phyloP scores from a whole-genome alignment of 1,140 invertebrate genomes.

The Drosophila oshimai region DNA sequence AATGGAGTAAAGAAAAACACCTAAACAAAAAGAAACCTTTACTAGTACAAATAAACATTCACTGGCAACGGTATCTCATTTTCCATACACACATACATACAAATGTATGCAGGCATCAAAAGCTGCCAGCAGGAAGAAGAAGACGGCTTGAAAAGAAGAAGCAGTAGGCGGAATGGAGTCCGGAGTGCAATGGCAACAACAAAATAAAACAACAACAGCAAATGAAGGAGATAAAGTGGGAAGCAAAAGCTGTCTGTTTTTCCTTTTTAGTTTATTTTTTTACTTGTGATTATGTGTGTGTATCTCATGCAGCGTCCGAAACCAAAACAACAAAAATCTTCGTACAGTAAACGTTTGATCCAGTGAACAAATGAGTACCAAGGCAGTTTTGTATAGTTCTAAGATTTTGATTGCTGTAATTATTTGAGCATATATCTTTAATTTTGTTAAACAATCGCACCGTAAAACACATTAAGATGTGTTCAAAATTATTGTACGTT shows the following conservation, averaged over 20 bases:
- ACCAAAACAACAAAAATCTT: slow-evolving; percentile 17
- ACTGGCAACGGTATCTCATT: slow-evolving; percentile 28
- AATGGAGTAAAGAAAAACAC: slow-evolving; percentile 12
- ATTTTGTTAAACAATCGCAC: no score
- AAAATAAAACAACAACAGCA: slow-evolving; percentile 7
- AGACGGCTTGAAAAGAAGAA: slow-evolving; percentile 26
- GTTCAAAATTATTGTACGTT: no score
- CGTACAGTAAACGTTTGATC: not conserved
- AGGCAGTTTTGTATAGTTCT: slow-evolving; percentile 18
- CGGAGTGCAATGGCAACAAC: slow-evolving; percentile 31
- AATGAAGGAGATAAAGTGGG: slow-evolving; percentile 20
- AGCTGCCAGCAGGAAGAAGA: slow-evolving; percentile 42
- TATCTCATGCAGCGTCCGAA: slow-evolving; percentile 52
- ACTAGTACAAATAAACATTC: slow-evolving; percentile 29
- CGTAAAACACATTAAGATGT: no score
- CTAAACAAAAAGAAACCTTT: slow-evolving; percentile 44
- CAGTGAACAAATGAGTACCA: not conserved
- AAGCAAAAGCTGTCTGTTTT: slow-evolving; percentile 36
- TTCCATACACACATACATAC: slow-evolving; percentile 2
- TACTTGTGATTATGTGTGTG: slow-evolving; percentile 30
- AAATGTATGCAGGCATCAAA: slow-evolving; percentile 2
- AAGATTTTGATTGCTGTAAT: no score
- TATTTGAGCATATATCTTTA: no score
- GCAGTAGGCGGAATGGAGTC: slow-evolving; percentile 3
- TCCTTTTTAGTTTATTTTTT: slow-evolving; percentile 10